Conservation (phyloP, 2,797 vertebrate genomes). For the Premnoplex brunnescens region DNA sequence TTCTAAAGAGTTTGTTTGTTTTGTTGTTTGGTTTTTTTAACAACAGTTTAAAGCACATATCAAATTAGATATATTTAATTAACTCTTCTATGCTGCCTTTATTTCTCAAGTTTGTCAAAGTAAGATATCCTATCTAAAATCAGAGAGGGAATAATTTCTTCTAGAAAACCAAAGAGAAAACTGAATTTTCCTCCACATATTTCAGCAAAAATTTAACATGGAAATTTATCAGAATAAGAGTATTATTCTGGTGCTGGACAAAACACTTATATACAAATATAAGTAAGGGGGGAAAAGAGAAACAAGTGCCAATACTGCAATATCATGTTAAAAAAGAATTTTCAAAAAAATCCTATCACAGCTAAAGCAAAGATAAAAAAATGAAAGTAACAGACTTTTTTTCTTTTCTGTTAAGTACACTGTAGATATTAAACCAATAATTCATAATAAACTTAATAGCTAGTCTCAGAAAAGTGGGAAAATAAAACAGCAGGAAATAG, state of each 20-base stretch:
- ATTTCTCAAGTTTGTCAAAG: background rate
- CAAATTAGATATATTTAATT: background rate
- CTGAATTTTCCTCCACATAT: background rate
- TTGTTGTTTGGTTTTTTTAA: background rate
- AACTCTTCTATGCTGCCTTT: background rate
- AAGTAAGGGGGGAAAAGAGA: background rate
- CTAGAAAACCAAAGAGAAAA: background rate
- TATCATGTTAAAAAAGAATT: background rate
- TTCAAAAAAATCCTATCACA: background rate
- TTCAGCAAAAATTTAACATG: background rate
- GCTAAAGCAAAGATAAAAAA: background rate
- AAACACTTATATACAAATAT: background rate
- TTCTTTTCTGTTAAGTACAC: constrained; percentile 34
- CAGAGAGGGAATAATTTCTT: background rate
- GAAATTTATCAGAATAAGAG: background rate
- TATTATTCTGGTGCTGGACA: background rate
- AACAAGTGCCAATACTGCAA: background rate
- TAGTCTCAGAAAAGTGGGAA: constrained; percentile 21
- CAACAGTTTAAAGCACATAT: background rate
- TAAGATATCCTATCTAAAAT: background rate
- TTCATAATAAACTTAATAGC: constrained; percentile 60
- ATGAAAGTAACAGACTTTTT: background rate
- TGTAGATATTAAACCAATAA: constrained; percentile 58
- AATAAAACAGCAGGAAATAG: constrained; percentile 55
- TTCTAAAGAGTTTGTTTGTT: background rate